phyloP scores from a whole-genome alignment of 1,140 invertebrate genomes.

The Brachionus rubens region DNA sequence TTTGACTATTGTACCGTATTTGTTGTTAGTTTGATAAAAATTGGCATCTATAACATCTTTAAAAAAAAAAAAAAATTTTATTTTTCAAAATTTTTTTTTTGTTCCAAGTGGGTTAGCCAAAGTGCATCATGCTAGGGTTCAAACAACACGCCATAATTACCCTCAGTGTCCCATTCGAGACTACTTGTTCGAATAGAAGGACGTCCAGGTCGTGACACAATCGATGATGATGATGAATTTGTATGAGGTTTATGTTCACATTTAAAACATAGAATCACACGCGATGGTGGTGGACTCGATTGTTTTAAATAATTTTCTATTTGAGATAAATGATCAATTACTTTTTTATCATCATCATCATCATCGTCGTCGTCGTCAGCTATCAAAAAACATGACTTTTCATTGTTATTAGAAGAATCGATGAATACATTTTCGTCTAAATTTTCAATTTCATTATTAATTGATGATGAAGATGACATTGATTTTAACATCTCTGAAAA shows the following conservation, averaged over 20 bases:
- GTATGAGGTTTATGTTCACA: background rate
- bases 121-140: slow-evolving; percentile 13
- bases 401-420: background rate
- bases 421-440: slow-evolving; percentile 42
- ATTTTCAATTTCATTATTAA: slow-evolving; percentile 27
- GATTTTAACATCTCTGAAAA: background rate
- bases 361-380: background rate
- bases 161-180: slow-evolving; percentile 29
- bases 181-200: background rate
- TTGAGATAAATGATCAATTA: background rate
- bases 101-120: background rate
- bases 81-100: background rate
- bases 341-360: background rate
- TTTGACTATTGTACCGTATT: background rate
- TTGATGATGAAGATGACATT: background rate
- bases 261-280: no score
- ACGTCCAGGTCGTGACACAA: background rate
- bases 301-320: background rate
- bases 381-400: no score
- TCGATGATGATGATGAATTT: background rate
- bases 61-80: background rate
- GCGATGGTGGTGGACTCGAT: background rate
- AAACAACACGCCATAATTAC: background rate
- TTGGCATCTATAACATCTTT: slow-evolving; percentile 23
- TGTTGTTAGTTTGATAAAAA: slow-evolving; percentile 1